Base-by-base conservation (phyloP, 1,140 invertebrate genomes). In the Bradysia coprophila region DNA sequence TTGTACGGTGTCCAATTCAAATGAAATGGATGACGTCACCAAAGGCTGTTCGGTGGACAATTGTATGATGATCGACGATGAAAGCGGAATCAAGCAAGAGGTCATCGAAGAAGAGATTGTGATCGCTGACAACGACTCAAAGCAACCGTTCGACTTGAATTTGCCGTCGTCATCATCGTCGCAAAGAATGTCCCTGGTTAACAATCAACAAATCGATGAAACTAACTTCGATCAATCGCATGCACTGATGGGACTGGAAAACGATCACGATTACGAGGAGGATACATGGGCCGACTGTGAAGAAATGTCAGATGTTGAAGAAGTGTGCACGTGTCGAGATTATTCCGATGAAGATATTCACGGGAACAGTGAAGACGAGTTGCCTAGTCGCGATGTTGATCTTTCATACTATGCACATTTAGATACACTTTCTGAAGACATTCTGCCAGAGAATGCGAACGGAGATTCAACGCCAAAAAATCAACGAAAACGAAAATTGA, bases 211-310 rank as follows among this genome's bases (percentile, higher is more conserved):
- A 13, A 28, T 28, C 6, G 24, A 28, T 8, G 24, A 28, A 28
- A 28, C 6, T 28, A 28, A 28, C 13, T 28, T 28, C 24, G 13
- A 28, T 28, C 24, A 28, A 28, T 28, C 24, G 13, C 24, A 28
- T 13, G 24, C 13, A 28, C 24, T 28, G 13, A 28, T 8, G 6
- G 24, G 6, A 6, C 6, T 28, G 13, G 24, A 28, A 28, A 28
- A 28, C 13, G 6, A 28, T 8, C 24, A 28, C 6, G 24, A 28
- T 28, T 28, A 8, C 13, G 24, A 28, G 4, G 56, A 58, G 10
- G 55, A 58, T n/a, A 48, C 57, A 1, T 61, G 57, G 57, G 54
- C 42, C n/a, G 57, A 60, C 44, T 59, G 57, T 42, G 55, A 57
- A 31, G 58, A 60, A 23, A 55, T 48, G n/a, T 61, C 56, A 0